These are phyloP conservation scores for Polydrusus cervinus DNA, from an alignment of 2,888 invertebrate species.

Conservation along the genomic window DNA sequence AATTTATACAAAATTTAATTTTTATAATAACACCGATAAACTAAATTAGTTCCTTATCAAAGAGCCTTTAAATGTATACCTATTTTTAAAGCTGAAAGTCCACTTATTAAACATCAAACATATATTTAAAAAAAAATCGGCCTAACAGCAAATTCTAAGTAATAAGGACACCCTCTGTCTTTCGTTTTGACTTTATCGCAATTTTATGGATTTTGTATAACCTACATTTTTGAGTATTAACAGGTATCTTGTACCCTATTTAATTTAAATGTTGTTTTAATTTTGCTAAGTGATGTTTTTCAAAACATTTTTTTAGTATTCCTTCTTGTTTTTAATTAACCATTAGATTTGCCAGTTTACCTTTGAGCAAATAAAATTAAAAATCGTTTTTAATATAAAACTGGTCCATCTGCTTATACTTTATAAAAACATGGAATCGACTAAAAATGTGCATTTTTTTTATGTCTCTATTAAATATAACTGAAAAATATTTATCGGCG, in stretches of 20 bases:
- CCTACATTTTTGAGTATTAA: background rate
- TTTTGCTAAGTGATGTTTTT: conserved; percentile 7
- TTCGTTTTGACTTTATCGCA: background rate
- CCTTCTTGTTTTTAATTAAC: background rate
- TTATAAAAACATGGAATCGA: no score
- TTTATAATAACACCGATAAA: no score
- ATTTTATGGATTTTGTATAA: conserved; percentile 2
- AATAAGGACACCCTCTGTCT: background rate
- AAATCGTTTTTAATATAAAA: no score
- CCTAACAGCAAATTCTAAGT: background rate
- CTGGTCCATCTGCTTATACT: background rate
- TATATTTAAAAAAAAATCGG: background rate
- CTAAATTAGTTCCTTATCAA: no score
- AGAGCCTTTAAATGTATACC: background rate
- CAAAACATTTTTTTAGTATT: background rate
- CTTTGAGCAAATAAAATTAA: background rate
- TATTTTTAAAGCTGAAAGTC: background rate
- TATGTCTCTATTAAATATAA: no score
- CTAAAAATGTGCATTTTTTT: no score
- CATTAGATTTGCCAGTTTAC: background rate
- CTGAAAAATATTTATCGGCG: no score
- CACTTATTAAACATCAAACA: no score
- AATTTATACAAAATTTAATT: no score
- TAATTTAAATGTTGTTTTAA: background rate
- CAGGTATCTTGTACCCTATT: conserved; percentile 1